Base-by-base conservation (phyloP, 1,140 invertebrate species). In the Cherax destructor region DNA sequence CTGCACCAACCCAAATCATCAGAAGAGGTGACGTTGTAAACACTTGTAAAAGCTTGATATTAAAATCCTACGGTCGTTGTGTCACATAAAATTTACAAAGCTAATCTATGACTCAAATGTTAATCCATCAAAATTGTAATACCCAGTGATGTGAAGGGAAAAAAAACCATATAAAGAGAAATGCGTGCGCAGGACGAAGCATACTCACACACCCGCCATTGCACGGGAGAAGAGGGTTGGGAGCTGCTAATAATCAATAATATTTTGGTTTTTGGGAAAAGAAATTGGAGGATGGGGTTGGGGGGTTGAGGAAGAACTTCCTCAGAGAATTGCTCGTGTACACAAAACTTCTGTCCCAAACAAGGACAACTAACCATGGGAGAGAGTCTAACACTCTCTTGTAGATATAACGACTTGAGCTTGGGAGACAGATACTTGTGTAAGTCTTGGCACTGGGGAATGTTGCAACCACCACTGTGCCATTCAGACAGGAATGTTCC, bases 51-150 rank as follows among this genome's bases (percentile, higher is more conserved):
- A 56, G 30, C 52, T 56, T 21, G 61, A 84, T 84, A 69, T 84
- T 84, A 69, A 72, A 84, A 69, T 69, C 13, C 83, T 30, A 85
- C 83, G 18, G 65, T 85, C 83, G 69, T 52, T 85, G 83, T 85
- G 83, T 74, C 83, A 85, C 83, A 72, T 85, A 74, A 85, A 85
- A 59, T 85, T 85, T 74, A 85, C 83, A 85, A 85, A 85, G 69
- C 83, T 85, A 84, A 65, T 84, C 83, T 84, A 84, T 65, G 41
- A 56, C 65, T 61, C 16, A 69, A 84, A 84, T 69, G 41, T 61
- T 18, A 47, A 84, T 69, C 61, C 83, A 84, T 47, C 83, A 65
- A 84, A 84, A 84, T 65, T 65, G 61, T 65, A 65, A 49, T 65
- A 84, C 61, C 83, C 69, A 84, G 83, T 65, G 83, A 41, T 84